Evolutionary conservation across 2,888 invertebrate genomes (phyloP).

Genomic region (Acleris laterana): DNA sequence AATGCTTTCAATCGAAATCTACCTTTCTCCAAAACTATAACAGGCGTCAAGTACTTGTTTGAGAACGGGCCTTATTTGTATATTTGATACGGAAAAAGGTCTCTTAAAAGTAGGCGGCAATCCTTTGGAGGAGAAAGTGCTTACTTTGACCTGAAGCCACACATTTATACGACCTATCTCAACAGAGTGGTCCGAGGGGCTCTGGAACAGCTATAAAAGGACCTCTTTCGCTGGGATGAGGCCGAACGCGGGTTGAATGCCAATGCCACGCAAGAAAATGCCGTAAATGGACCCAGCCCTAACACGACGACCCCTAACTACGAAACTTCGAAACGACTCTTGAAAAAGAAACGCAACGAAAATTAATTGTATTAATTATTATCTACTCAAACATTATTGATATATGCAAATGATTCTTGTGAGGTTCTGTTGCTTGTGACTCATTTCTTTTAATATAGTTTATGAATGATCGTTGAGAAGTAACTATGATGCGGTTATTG

Average conservation of each 20-base stretch:
- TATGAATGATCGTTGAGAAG: background rate
- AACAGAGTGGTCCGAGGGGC: conserved; percentile 21
- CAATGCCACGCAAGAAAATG: conserved; percentile 20
- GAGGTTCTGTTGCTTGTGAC: background rate
- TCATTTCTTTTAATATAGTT: background rate
- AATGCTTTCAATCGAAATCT: conserved; percentile 7
- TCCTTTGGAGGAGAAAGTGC: conserved; percentile 23
- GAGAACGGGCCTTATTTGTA: background rate
- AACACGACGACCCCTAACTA: background rate
- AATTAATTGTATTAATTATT: conserved; percentile 6
- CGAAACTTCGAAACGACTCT: background rate
- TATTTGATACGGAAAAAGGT: too few relatives aligned
- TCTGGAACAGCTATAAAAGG: conserved; percentile 27
- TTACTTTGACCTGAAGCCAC: conserved; percentile 28
- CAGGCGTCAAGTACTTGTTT: conserved; percentile 10
- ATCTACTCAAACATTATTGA: conserved; percentile 1
- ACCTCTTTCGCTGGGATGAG: conserved; percentile 20
- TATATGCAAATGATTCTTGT: conserved; percentile 2
- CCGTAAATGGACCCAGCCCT: conserved; percentile 3
- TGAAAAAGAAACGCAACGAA: background rate
- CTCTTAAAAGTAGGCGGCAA: background rate
- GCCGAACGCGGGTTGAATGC: conserved; percentile 23
- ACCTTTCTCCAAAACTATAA: conserved; percentile 13
- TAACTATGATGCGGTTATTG: background rate
- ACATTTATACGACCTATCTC: conserved; percentile 36